phyloP scores from a whole-genome alignment of 92 coral and sea anemone species.

The Zoanthus sansibaricus region DNA sequence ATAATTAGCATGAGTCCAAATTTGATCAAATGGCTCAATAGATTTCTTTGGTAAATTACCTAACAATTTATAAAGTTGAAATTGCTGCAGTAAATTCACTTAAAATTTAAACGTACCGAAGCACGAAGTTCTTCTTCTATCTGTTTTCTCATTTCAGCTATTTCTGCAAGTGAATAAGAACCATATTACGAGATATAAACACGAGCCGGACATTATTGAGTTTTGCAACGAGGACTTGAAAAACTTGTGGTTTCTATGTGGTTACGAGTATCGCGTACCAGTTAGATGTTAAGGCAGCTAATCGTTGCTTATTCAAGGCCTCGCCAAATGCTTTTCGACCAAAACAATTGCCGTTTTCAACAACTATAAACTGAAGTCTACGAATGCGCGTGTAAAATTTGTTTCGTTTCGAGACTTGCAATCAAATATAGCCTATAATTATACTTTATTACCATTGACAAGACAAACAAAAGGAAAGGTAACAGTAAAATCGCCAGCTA shows the following conservation, averaged over 20 bases:
- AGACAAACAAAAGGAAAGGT: too few species aligned
- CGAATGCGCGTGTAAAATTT: too few species aligned
- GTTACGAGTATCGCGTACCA: not conserved
- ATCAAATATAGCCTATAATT: too few species aligned
- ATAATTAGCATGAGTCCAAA: too few species aligned
- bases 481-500: not conserved
- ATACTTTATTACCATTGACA: too few species aligned
- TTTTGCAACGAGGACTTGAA: too few species aligned
- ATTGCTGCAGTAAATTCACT: not conserved
- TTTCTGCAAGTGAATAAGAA: slow-evolving; percentile 58
- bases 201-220: not conserved
- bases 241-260: not conserved
- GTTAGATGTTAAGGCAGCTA: not conserved
- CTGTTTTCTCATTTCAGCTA: slow-evolving; percentile 92
- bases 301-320: not conserved
- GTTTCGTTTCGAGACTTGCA: too few species aligned
- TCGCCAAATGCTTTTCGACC: not conserved
- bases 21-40: not conserved
- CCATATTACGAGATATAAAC: not conserved
- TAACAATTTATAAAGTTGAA: too few species aligned
- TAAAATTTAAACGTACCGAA: slow-evolving; percentile 62
- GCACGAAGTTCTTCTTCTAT: slow-evolving; percentile 92
- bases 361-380: too few species aligned
- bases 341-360: not conserved
- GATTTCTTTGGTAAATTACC: not conserved